Conservation (phyloP, 2,113 vertebrate genomes). For the Stigmatopora argus region DNA sequence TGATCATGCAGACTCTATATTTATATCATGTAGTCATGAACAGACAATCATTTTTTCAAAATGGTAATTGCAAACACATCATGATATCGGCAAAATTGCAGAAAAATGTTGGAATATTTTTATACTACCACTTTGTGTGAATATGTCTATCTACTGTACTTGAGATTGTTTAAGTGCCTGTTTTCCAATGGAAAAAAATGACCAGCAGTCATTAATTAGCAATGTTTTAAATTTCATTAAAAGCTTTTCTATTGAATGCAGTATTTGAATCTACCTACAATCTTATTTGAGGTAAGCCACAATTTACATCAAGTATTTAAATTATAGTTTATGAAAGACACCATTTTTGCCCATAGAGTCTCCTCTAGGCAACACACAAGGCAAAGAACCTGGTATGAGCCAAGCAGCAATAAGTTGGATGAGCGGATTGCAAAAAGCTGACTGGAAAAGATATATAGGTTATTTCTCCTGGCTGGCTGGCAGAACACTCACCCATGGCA, state of each 20-base stretch:
- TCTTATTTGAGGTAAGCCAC: slow-evolving; percentile 1
- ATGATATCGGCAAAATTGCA: neutral
- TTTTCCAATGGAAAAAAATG: slow-evolving; percentile 23
- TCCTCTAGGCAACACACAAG: neutral
- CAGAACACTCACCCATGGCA: slow-evolving; percentile 50
- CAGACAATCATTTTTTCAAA: neutral
- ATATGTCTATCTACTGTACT: slow-evolving; percentile 11
- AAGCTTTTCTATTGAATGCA: slow-evolving; percentile 44
- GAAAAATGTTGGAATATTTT: slow-evolving; percentile 1
- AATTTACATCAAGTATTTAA: neutral
- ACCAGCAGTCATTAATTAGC: slow-evolving; percentile 35
- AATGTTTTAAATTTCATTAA: slow-evolving; percentile 53
- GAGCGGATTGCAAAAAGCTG: slow-evolving; percentile 57
- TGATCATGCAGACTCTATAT: neutral
- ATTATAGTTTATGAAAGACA: neutral
- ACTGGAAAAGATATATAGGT: slow-evolving; percentile 57
- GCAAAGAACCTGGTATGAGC: slow-evolving; percentile 33
- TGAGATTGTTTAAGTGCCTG: slow-evolving; percentile 23
- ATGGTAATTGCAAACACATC: neutral
- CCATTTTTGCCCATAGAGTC: neutral
- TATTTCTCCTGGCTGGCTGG: slow-evolving; percentile 60
- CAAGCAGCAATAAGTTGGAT: slow-evolving; percentile 26
- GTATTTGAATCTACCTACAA: neutral
- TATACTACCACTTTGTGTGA: slow-evolving; percentile 6
- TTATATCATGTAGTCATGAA: neutral